Base-by-base conservation (phyloP, 2,797 vertebrate genomes). In the Urosaurus nigricauda region DNA sequence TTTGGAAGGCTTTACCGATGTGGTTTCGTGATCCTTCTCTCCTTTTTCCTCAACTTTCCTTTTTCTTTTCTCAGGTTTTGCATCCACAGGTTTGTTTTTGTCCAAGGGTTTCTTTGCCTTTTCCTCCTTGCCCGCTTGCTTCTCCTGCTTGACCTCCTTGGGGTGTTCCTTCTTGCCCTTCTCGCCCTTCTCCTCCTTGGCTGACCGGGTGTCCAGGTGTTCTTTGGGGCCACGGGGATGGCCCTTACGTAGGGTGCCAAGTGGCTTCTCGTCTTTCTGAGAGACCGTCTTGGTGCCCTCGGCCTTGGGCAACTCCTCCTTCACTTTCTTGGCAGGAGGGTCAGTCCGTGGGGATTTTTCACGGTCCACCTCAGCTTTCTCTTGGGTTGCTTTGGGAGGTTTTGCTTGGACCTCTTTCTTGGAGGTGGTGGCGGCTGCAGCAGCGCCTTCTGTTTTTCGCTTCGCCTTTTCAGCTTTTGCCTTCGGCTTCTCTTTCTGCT, bases 401-500 rank as follows among this genome's bases (percentile, higher is more conserved):
- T 96, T 94, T 71, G 77, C 16, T 75, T 14, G 1, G 1, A 51
- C 95, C 90, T 98, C 97, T 91, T 98, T 97, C 95, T 97, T 97
- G 0, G 95, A 32, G 65, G 65, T 7, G 8, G 65, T 29, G 2
- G 29, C 70, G 68, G 93, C 84, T 63, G 90, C 9, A 0, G 95
- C 92, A 1, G 29, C 73, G 0, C 91, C 95, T 75, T 98, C 97
- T 0, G 95, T 91, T 94, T 98, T 99, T 79, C 98, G 97, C 93
- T 98, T 99, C 8, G 96, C 92, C 75, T 97, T 98, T 84, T 98
- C 96, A 13, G 79, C 3, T 93, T 97, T 97, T 5, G 92, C 92
- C 96, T 97, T 98, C 13, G 97, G 95, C 92, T 97, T 98, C 86
- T 97, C 98, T 0, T 97, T 96, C 91, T 97, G 98, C 58, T 97